Percentiles rank a stretch among this genome's conserved stretches.
Conservation (phyloP, 2,888 invertebrate genomes). For the Rhagium mordax region DNA sequence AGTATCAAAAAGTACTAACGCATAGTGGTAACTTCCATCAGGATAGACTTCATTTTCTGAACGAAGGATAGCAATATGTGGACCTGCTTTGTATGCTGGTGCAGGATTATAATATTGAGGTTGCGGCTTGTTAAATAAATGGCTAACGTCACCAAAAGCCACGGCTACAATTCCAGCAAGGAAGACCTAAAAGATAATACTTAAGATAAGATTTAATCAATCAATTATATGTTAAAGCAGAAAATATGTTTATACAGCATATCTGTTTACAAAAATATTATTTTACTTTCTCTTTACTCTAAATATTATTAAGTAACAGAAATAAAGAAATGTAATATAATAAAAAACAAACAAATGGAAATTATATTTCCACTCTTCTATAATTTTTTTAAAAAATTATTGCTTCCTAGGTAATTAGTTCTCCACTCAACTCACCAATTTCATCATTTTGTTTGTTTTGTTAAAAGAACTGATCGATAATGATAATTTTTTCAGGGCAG, state of each 20-base stretch:
- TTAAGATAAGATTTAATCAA: too few species aligned
- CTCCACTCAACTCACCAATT: constrained; percentile 39
- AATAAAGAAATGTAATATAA: not conserved
- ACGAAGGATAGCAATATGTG: constrained; percentile 64
- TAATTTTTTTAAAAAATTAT: not conserved
- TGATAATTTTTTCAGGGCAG: constrained; percentile 24
- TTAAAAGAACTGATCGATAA: constrained; percentile 21
- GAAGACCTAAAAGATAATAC: constrained; percentile 26
- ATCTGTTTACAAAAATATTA: not conserved
- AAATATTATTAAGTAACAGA: not conserved
- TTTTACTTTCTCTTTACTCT: not conserved
- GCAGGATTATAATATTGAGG: not conserved
- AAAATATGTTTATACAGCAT: too few species aligned
- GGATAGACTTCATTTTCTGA: constrained; percentile 67
- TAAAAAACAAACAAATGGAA: not conserved
- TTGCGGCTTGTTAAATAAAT: constrained; percentile 1
- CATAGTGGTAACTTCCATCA: constrained; percentile 71
- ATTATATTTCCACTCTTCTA: not conserved
- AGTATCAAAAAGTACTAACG: too few species aligned
- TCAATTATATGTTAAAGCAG: too few species aligned
- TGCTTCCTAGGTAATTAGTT: not conserved
- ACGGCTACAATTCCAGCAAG: constrained; percentile 18
- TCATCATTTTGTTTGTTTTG: constrained; percentile 38
- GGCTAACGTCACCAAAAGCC: constrained; percentile 23
- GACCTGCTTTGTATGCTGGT: constrained; percentile 53